A percentile compares a stretch with the other conserved stretches of the same genome.
phyloP scores from a whole-genome alignment of 2,888 invertebrate species.

The Synanthedon tipuliformis region DNA sequence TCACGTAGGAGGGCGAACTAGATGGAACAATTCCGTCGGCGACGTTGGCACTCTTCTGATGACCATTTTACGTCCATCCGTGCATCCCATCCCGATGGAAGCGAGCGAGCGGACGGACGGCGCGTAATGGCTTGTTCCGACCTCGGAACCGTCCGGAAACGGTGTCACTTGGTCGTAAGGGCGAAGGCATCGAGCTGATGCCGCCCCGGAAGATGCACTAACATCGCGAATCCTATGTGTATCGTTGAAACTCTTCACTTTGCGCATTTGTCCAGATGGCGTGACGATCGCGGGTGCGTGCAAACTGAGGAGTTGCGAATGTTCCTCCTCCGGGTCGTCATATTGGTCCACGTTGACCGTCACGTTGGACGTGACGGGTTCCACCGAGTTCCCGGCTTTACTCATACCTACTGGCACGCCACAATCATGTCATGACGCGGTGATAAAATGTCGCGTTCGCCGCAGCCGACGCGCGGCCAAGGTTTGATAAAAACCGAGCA shows the following conservation, averaged over 20 bases:
- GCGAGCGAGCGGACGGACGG: slow-evolving; percentile 83
- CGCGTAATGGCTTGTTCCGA: slow-evolving; percentile 73
- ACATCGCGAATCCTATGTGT: slow-evolving; percentile 61
- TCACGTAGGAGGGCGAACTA: slow-evolving; percentile 86
- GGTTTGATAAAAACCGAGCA: slow-evolving; percentile 55
- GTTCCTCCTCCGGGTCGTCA: slow-evolving; percentile 47
- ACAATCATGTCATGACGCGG: slow-evolving; percentile 57
- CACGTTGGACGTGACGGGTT: slow-evolving; percentile 55
- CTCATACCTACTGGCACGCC: slow-evolving; percentile 55
- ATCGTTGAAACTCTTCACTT: slow-evolving; percentile 65
- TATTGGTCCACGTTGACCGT: slow-evolving; percentile 56
- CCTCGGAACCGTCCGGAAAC: slow-evolving; percentile 72
- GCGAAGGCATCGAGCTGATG: slow-evolving; percentile 56
- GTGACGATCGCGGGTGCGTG: slow-evolving; percentile 41
- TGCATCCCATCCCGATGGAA: slow-evolving; percentile 89
- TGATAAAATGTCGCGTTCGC: slow-evolving; percentile 51
- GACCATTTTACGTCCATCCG: slow-evolving; percentile 87
- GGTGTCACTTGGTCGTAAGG: slow-evolving; percentile 62
- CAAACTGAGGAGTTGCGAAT: slow-evolving; percentile 47
- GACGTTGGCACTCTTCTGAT: slow-evolving; percentile 86
- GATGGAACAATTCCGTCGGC: slow-evolving; percentile 86
- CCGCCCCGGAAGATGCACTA: slow-evolving; percentile 53
- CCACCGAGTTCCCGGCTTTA: slow-evolving; percentile 52
- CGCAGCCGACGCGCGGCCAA: slow-evolving; percentile 55
- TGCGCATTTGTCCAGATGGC: slow-evolving; percentile 64